Evolutionary conservation across 2,888 invertebrate genomes (phyloP).

Genomic region (Archaeoteleia sp.): DNA sequence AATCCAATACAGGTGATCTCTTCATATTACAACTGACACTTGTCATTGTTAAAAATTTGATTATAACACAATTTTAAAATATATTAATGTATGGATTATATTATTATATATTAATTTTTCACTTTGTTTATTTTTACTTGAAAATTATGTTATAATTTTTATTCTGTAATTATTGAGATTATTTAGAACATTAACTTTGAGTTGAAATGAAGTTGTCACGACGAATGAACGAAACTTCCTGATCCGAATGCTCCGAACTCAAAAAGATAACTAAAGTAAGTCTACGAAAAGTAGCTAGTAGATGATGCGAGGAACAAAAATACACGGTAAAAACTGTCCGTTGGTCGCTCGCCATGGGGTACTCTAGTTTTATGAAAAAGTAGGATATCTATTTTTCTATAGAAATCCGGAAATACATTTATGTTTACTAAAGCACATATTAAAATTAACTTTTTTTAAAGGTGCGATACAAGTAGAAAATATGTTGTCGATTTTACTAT

Average conservation of each 20-base stretch:
- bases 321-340: slow-evolving; percentile 52
- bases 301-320: slow-evolving; percentile 22
- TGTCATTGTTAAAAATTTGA: slow-evolving; percentile 30
- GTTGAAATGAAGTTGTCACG: too few species aligned
- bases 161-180: not conserved
- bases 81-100: too few species aligned
- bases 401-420: too few species aligned
- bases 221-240: not conserved
- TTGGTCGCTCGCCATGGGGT: slow-evolving; percentile 66
- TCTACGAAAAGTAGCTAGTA: not conserved
- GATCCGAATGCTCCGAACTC: slow-evolving; percentile 2
- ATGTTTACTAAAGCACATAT: too few species aligned
- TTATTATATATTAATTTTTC: too few species aligned
- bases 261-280: slow-evolving; percentile 2
- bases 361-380: slow-evolving; percentile 34
- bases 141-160: not conserved
- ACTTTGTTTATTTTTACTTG: not conserved
- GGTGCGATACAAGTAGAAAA: too few species aligned
- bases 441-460: too few species aligned
- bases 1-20: slow-evolving; percentile 55
- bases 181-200: too few species aligned
- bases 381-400: too few species aligned
- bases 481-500: too few species aligned
- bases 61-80: not conserved
- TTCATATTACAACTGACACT: slow-evolving; percentile 32